These are phyloP conservation scores for Limnephilus marmoratus DNA, from an alignment of 2,888 invertebrate species.

Conservation along the genomic window DNA sequence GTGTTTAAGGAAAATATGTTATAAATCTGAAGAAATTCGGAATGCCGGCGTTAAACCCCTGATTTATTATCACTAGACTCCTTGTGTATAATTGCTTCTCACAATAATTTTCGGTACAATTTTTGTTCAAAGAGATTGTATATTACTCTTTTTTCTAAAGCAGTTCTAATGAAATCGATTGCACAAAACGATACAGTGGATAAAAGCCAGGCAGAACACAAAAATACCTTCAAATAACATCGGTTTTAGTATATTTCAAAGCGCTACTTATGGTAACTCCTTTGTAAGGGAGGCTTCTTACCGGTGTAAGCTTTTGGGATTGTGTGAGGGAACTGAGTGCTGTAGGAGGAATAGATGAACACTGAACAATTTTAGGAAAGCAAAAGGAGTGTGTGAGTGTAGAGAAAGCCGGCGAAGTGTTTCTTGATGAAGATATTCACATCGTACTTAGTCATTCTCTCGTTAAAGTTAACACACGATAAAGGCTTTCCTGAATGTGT, in stretches of 20 bases:
- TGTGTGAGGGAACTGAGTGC: not conserved
- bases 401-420: not conserved
- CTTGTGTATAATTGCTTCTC: no score
- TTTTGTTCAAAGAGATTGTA: no score
- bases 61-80: no score
- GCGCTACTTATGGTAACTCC: not conserved
- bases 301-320: not conserved
- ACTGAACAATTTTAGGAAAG: not conserved
- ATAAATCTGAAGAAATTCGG: no score
- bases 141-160: not conserved
- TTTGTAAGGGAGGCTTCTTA: not conserved
- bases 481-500: not conserved
- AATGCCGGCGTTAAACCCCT: no score
- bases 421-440: slow-evolving; percentile 12
- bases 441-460: not conserved
- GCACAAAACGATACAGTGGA: not conserved
- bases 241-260: not conserved
- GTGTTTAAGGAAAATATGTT: no score
- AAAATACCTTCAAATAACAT: not conserved
- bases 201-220: not conserved
- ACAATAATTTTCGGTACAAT: no score
- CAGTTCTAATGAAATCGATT: not conserved
- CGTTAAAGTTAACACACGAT: not conserved
- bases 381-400: not conserved
- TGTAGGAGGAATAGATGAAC: not conserved